Conservation (phyloP, 2,113 vertebrate species). For the Sphyrna mokarran region DNA sequence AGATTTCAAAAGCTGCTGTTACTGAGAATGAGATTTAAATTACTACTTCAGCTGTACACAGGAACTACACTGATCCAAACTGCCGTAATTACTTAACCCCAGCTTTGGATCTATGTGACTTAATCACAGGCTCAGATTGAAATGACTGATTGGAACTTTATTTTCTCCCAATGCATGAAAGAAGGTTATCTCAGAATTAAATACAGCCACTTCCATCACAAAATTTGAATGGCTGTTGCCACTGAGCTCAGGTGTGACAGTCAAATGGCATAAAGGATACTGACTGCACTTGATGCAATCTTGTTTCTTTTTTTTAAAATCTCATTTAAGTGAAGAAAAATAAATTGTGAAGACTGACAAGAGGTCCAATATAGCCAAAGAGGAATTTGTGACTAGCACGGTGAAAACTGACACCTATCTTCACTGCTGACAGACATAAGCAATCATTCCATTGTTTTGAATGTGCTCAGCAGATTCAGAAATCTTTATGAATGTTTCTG, state of each 20-base stretch:
- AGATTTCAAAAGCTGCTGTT: slow-evolving; percentile 21
- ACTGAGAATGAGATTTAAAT: slow-evolving; percentile 6
- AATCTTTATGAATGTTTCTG: background rate
- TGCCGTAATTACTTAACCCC: background rate
- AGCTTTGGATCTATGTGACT: slow-evolving; percentile 22
- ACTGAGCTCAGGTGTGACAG: background rate
- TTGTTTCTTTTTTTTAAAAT: background rate
- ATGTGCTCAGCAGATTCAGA: background rate
- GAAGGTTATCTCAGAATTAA: slow-evolving; percentile 8
- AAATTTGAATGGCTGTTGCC: slow-evolving; percentile 21
- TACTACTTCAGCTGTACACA: background rate
- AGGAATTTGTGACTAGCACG: background rate
- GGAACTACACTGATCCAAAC: background rate
- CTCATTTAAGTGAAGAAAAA: background rate
- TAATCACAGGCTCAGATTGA: background rate
- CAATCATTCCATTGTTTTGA: background rate
- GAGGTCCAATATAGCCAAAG: background rate
- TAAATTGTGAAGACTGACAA: slow-evolving; percentile 6
- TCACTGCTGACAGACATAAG: background rate
- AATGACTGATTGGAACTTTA: background rate
- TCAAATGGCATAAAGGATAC: background rate
- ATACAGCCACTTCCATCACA: background rate
- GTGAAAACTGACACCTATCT: background rate
- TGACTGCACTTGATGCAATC: background rate
- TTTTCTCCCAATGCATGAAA: background rate